These are phyloP conservation scores for Trinectes maculatus DNA, from an alignment of 2,113 vertebrate species.

Conservation along the genomic window DNA sequence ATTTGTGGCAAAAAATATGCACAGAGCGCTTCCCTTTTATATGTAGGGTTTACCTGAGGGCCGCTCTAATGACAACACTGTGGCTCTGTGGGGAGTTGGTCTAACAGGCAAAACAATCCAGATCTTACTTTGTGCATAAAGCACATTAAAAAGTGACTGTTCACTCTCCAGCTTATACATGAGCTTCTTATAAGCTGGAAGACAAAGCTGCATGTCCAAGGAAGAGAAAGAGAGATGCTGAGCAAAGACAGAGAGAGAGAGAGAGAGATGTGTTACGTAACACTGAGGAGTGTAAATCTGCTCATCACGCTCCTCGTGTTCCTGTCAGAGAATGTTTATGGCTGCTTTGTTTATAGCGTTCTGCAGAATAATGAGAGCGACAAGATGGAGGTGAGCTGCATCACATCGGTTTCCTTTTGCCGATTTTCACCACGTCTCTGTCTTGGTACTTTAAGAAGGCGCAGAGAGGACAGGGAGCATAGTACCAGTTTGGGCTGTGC, in stretches of 20 bases:
- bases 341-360: conserved; percentile 67
- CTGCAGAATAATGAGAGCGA: conserved; percentile 58
- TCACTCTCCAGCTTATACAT: conserved; percentile 47
- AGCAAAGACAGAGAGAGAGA: conserved; percentile 29
- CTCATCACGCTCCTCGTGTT: conserved; percentile 78
- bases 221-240: conserved; percentile 53
- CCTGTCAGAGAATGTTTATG: conserved; percentile 65
- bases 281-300: conserved; percentile 71
- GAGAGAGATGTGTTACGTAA: conserved; percentile 69
- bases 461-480: conserved; percentile 48
- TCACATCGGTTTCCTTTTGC: conserved; percentile 36
- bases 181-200: conserved; percentile 63
- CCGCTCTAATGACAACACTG: conserved; percentile 42
- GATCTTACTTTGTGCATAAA: conserved; percentile 43
- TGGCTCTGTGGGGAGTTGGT: conserved; percentile 31
- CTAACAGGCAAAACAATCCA: conserved; percentile 42
- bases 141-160: conserved; percentile 40
- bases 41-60: conserved; percentile 57
- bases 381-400: conserved; percentile 57
- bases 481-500: conserved; percentile 37
- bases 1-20: conserved; percentile 42
- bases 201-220: conserved; percentile 61
- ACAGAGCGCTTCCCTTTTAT: conserved; percentile 35
- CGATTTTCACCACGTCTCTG: conserved; percentile 23
- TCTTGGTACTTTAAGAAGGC: conserved; percentile 43